Conservation (phyloP, 1,140 invertebrate species). For the Procambarus clarkii region DNA sequence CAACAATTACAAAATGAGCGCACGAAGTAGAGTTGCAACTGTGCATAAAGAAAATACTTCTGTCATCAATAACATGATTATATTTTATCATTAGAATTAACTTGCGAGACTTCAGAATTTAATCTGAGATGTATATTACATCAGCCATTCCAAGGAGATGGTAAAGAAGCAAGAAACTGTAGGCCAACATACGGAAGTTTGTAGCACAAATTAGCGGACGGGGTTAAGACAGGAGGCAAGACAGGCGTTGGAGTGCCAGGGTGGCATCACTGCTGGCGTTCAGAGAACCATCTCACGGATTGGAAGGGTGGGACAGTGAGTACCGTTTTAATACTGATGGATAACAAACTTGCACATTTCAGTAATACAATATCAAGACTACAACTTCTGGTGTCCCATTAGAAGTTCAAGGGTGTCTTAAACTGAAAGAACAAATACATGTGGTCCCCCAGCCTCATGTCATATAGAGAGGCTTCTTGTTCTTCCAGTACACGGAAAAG, state of each 20-base stretch:
- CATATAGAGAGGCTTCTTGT: constrained; percentile 25
- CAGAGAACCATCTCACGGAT: background rate
- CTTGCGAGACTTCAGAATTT: too few relatives aligned
- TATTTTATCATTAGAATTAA: too few relatives aligned
- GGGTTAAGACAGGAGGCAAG: too few relatives aligned
- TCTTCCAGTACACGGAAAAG: background rate
- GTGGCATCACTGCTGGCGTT: background rate
- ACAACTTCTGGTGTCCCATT: background rate
- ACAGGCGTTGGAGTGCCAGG: background rate
- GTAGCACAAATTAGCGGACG: background rate
- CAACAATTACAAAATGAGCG: too few relatives aligned
- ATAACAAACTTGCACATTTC: background rate
- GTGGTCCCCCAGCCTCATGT: constrained; percentile 20
- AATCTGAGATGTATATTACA: too few relatives aligned
- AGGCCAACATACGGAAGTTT: background rate
- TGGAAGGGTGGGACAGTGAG: background rate
- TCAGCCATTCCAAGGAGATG: too few relatives aligned
- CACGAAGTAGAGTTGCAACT: too few relatives aligned
- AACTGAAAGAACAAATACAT: background rate
- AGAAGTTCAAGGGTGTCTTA: background rate
- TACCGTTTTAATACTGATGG: background rate
- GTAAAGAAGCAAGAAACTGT: background rate
- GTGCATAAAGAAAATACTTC: too few relatives aligned
- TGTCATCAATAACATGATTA: too few relatives aligned
- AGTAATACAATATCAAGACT: background rate